These are phyloP conservation scores for Pristionchus mayeri DNA, from an alignment of 2,888 invertebrate species.

Conservation along the genomic window DNA sequence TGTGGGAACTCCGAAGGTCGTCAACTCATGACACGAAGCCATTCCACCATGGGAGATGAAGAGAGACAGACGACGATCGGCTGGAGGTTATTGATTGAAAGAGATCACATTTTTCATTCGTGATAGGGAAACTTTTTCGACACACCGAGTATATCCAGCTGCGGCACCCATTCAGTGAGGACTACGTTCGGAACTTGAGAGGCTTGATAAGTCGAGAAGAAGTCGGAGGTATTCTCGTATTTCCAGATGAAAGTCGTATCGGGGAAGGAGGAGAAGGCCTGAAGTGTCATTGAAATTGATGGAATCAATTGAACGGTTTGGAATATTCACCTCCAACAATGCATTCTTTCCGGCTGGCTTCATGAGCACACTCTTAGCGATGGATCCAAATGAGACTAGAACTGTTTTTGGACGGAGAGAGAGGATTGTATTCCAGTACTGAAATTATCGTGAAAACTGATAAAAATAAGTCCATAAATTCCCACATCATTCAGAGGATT, in stretches of 20 bases:
- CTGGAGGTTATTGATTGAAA: neutral
- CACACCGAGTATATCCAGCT: slow-evolving; percentile 10
- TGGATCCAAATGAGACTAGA: neutral
- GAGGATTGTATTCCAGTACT: neutral
- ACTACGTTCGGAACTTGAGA: neutral
- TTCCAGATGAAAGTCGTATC: slow-evolving; percentile 26
- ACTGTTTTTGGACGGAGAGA: neutral
- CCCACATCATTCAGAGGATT: slow-evolving; percentile 7
- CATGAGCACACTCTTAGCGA: slow-evolving; percentile 21
- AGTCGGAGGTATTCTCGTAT: slow-evolving; percentile 20
- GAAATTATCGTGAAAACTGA: neutral
- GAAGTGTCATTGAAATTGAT: neutral
- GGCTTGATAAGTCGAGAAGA: neutral
- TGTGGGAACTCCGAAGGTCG: neutral
- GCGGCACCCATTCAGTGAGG: neutral
- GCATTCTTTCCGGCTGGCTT: neutral
- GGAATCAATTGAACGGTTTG: neutral
- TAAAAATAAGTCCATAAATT: neutral
- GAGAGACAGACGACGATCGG: neutral
- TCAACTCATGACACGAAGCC: slow-evolving; percentile 36
- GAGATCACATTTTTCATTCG: neutral
- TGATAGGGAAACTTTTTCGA: neutral
- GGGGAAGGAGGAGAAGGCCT: slow-evolving; percentile 14
- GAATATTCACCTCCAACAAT: neutral
- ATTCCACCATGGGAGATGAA: slow-evolving; percentile 46